These are phyloP conservation scores for Rhombomys opimus DNA, from an alignment of 2,113 vertebrate genomes.

Conservation along the genomic window DNA sequence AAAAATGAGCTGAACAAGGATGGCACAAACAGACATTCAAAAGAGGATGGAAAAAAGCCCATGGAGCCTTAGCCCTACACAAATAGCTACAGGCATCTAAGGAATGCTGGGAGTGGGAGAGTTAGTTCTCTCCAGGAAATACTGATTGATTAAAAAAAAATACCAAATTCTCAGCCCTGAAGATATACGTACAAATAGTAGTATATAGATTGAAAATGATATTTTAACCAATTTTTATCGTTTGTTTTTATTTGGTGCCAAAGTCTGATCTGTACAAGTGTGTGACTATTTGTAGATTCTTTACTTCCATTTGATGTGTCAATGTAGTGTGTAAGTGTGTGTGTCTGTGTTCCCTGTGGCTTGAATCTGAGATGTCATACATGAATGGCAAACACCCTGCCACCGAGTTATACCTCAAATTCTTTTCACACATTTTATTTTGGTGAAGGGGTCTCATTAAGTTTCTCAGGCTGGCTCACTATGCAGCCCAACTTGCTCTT, in stretches of 20 bases:
- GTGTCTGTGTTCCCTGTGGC: neutral
- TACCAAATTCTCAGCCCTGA: neutral
- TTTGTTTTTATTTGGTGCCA: neutral
- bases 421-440: neutral
- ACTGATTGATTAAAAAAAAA: neutral
- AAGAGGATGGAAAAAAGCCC: neutral
- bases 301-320: neutral
- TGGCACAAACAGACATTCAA: neutral
- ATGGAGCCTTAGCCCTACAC: neutral
- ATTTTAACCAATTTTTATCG: neutral
- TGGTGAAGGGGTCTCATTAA: neutral
- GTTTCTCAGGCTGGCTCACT: neutral
- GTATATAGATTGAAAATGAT: neutral
- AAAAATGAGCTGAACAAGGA: neutral
- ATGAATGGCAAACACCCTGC: neutral
- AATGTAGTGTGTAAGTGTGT: neutral
- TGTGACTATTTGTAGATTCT: neutral
- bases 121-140: neutral
- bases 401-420: neutral
- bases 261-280: neutral
- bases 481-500: neutral
- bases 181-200: neutral
- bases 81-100: neutral
- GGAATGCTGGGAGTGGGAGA: too few species aligned
- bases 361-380: neutral